Evolutionary conservation across 2,888 invertebrate genomes (phyloP).

Genomic region (Amblyjoppa proteus): DNA sequence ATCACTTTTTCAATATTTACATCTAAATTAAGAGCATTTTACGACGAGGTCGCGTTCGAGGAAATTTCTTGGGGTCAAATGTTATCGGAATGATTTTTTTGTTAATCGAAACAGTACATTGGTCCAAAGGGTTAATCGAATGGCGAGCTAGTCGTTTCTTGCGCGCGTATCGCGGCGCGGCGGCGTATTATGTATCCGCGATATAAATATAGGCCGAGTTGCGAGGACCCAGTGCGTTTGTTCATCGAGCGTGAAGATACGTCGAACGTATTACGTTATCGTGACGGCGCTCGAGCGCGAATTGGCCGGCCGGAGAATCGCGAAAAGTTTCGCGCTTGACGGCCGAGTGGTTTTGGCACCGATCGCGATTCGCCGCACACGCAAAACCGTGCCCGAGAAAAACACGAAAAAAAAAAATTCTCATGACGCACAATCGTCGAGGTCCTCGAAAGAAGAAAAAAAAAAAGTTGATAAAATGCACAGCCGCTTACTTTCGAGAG

Average conservation of each 20-base stretch:
- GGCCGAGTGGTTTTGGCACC: conserved; percentile 13
- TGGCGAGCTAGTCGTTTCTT: no score
- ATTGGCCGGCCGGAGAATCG: conserved; percentile 19
- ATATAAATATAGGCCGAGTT: conserved; percentile 12
- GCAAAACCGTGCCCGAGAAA: conserved; percentile 2
- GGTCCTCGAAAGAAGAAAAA: neutral
- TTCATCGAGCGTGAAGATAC: conserved; percentile 71
- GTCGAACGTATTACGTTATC: conserved; percentile 66
- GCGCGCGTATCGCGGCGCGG: neutral
- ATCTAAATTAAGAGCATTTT: no score
- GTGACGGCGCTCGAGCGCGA: conserved; percentile 51
- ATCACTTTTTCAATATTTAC: no score
- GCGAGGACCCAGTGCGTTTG: conserved; percentile 59
- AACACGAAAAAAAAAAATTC: neutral
- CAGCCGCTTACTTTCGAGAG: no score
- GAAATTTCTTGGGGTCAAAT: no score
- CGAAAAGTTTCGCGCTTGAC: conserved; percentile 17
- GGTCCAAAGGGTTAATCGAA: no score
- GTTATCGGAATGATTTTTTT: no score
- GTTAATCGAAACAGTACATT: no score
- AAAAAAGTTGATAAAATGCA: neutral
- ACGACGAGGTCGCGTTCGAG: no score
- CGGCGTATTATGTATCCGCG: conserved; percentile 3
- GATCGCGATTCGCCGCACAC: neutral
- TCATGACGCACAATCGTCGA: neutral